Percentiles rank a stretch among this genome's conserved stretches.
Conservation (phyloP, 2,113 vertebrate genomes). For the Cyanistes caeruleus region DNA sequence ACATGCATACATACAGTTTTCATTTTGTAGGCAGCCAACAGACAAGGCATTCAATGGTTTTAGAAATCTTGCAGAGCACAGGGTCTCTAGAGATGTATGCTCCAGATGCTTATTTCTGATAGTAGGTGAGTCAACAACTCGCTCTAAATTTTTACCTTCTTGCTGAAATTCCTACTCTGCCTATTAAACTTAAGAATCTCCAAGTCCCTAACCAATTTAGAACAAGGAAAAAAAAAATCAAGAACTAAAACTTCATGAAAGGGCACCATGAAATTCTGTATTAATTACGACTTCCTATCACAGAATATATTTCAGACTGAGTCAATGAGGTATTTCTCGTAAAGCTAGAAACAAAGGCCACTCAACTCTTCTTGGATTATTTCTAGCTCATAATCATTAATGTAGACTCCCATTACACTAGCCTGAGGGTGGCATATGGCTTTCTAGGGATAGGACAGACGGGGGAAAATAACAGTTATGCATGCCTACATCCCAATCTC, state of each 20-base stretch:
- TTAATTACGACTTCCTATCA: neutral
- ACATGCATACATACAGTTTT: neutral
- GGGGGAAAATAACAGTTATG: constrained; percentile 1
- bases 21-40: neutral
- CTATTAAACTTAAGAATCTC: neutral
- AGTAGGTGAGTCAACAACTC: neutral
- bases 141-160: neutral
- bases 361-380: constrained; percentile 29
- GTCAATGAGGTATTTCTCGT: neutral
- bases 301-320: constrained; percentile 7
- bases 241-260: neutral
- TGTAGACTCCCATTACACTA: neutral
- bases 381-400: constrained; percentile 51
- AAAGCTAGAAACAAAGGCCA: constrained; percentile 8
- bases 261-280: neutral
- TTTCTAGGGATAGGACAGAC: constrained; percentile 50
- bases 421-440: constrained; percentile 46
- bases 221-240: neutral
- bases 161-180: neutral
- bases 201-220: neutral
- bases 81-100: neutral
- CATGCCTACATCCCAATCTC: constrained; percentile 3
- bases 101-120: neutral
- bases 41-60: neutral
- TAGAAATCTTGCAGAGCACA: neutral